These are phyloP conservation scores for Crocidura indochinensis DNA, from an alignment of 2,797 vertebrate species.

Conservation along the genomic window DNA sequence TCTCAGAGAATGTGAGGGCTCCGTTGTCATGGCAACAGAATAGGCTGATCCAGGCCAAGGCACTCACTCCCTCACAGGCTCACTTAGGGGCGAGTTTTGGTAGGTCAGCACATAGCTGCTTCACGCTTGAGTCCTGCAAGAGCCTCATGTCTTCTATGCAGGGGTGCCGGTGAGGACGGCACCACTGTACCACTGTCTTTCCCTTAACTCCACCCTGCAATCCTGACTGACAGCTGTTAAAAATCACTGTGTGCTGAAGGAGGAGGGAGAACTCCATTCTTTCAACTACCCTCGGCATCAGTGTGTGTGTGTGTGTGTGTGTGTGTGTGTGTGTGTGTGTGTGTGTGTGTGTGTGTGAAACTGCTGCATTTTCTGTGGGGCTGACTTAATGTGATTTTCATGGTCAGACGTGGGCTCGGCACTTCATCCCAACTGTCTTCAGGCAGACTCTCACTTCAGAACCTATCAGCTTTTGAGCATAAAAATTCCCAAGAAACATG, in stretches of 20 bases:
- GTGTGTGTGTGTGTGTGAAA: conserved; percentile 55
- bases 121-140: conserved; percentile 36
- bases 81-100: conserved; percentile 65
- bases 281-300: conserved; percentile 50
- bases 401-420: conserved; percentile 28
- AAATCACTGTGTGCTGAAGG: background rate
- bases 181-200: background rate
- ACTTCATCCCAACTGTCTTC: conserved; percentile 38
- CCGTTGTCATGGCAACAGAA: conserved; percentile 69
- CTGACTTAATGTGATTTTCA: conserved; percentile 61
- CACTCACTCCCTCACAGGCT: conserved; percentile 57
- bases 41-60: conserved; percentile 52
- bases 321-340: no score
- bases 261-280: background rate
- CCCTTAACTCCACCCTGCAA: conserved; percentile 11
- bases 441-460: conserved; percentile 60
- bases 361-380: background rate
- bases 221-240: background rate
- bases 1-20: conserved; percentile 50
- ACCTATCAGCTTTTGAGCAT: conserved; percentile 32
- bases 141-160: background rate
- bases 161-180: background rate
- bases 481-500: conserved; percentile 59
- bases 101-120: conserved; percentile 42
- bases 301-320: background rate